A percentile compares a stretch with the other conserved stretches of the same genome.
These are phyloP conservation scores for Aplysia californica DNA, from an alignment of 1,140 invertebrate genomes.

Conservation along the genomic window DNA sequence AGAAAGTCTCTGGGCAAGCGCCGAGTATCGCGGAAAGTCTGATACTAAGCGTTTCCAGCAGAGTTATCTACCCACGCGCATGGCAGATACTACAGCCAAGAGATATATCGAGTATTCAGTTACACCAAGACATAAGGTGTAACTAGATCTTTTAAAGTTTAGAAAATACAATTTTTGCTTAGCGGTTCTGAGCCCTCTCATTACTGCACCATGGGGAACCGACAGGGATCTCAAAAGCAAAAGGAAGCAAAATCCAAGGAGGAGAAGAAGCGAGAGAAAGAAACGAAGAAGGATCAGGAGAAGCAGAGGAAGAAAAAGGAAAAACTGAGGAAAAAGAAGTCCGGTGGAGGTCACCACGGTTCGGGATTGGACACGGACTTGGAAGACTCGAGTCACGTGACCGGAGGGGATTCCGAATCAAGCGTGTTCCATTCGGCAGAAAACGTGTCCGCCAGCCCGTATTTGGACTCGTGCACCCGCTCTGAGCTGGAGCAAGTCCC, in stretches of 20 bases:
- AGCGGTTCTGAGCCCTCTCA: not conserved
- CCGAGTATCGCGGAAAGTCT: no score
- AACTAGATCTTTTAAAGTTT: not conserved
- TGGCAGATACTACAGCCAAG: not conserved
- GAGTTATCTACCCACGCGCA: not conserved
- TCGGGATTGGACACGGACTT: conserved; percentile 29
- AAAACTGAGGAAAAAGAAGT: not conserved
- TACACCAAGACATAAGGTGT: no score
- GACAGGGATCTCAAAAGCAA: conserved; percentile 22
- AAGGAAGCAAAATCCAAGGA: not conserved
- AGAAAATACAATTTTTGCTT: not conserved
- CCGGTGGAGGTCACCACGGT: not conserved
- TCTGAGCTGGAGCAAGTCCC: conserved; percentile 20
- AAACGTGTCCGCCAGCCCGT: conserved; percentile 26
- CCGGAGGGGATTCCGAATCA: conserved; percentile 34
- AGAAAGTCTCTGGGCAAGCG: no score
- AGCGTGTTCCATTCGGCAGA: conserved; percentile 35
- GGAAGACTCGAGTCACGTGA: conserved; percentile 37
- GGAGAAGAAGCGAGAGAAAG: conserved; percentile 25
- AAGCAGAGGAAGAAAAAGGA: not conserved
- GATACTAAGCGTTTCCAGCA: not conserved
- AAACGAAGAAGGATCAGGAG: conserved; percentile 11
- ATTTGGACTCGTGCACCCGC: conserved; percentile 28
- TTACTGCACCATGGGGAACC: conserved; percentile 24
- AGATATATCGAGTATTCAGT: not conserved